Evolutionary conservation across 2,113 vertebrate genomes (phyloP).

Genomic region (Epinephelus moara): DNA sequence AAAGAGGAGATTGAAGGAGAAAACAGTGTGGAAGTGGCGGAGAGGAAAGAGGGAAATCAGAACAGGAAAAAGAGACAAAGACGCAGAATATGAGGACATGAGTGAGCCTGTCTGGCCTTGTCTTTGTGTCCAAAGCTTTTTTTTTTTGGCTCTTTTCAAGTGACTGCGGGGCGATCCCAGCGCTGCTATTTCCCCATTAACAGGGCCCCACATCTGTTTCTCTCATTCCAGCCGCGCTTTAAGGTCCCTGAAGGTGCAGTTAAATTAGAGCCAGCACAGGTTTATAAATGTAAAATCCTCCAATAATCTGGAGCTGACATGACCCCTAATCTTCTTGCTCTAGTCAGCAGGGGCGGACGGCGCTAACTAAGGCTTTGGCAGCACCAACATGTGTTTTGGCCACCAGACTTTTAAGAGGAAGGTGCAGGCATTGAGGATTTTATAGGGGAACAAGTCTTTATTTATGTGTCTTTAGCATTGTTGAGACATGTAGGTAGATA

Average conservation of each 20-base stretch:
- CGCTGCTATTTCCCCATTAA: slow-evolving; percentile 75
- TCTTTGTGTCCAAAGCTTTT: slow-evolving; percentile 55
- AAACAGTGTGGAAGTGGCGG: not conserved
- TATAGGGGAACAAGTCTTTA: slow-evolving; percentile 39
- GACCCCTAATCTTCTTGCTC: slow-evolving; percentile 79
- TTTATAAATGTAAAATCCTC: slow-evolving; percentile 86
- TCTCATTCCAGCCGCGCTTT: slow-evolving; percentile 77
- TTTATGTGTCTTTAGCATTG: slow-evolving; percentile 28
- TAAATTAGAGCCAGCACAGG: slow-evolving; percentile 84
- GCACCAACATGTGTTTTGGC: slow-evolving; percentile 65
- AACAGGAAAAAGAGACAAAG: slow-evolving; percentile 5
- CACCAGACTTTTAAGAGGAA: slow-evolving; percentile 58
- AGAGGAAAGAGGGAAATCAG: slow-evolving; percentile 11
- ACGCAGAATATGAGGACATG: slow-evolving; percentile 9
- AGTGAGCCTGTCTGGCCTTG: slow-evolving; percentile 64
- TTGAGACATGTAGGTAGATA: slow-evolving; percentile 25
- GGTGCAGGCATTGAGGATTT: slow-evolving; percentile 54
- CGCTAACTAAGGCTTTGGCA: slow-evolving; percentile 57
- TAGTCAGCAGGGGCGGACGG: slow-evolving; percentile 53
- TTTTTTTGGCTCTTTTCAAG: slow-evolving; percentile 51
- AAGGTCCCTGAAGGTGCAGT: slow-evolving; percentile 85
- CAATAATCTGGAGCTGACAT: slow-evolving; percentile 84
- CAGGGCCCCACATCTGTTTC: slow-evolving; percentile 83
- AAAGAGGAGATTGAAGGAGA: slow-evolving; percentile 1
- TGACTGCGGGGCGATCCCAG: slow-evolving; percentile 45